Evolutionary conservation across 2,888 invertebrate species (phyloP), one percentile per base, ranked within the genome.

Genomic region (Strigamia transsilvanica): DNA sequence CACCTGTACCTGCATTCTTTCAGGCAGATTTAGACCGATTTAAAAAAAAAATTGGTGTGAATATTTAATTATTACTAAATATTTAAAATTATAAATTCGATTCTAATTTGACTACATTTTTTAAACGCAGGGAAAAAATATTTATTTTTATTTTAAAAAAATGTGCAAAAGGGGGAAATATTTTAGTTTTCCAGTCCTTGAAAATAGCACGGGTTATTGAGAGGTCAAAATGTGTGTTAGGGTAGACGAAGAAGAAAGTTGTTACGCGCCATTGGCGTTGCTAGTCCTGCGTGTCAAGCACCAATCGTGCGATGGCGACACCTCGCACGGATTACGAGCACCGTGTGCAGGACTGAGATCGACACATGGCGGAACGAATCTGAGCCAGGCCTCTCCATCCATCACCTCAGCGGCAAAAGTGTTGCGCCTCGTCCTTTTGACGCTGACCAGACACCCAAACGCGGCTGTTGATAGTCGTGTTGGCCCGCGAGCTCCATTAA

Each of bases 401-500:
- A 66, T 66, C 61, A 66, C 23, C 61, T 23, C 21, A 21, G 61
- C 61, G 61, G 61, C 61, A 15, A 66, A 66, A 66, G 61, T 66
- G 61, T 66, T 66, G 61, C 23, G 61, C 61, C 61, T 66, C 61
- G 61, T 66, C 78, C 78, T 78, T 32, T 32, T 78, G 78, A 78
- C 13, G 78, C 78, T 78, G 78, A 78, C 78, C 78, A 78, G 78
- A 41, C 78, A 27, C 78, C 41, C 12, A 66, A 66, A 66, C 61
- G 61, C 61, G 78, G 41, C 78, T 78, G 78, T 41, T 78, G 78
- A 78, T 78, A 78, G 78, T 78, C 78, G 32, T 32, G 32, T 38
- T 78, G 78, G 34, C 78, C 78, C 78, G 78, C 34, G 34, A 78
- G 41, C 41, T 41, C 78, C 78, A 78, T 78, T 78, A 78, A 41